phyloP scores from a whole-genome alignment of 2,113 vertebrate species.

The Corythaeola cristata region DNA sequence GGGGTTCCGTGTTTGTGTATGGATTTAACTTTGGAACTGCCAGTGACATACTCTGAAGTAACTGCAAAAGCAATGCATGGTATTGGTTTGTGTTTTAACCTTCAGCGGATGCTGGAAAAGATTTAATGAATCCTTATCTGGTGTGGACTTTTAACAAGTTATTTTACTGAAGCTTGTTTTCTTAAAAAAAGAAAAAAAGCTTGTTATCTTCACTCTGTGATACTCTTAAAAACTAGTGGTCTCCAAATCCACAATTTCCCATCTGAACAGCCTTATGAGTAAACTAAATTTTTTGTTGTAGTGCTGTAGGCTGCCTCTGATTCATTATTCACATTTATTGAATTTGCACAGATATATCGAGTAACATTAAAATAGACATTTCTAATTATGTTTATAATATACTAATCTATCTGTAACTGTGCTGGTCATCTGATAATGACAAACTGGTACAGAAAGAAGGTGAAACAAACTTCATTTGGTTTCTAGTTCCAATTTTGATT shows the following conservation, averaged over 20 bases:
- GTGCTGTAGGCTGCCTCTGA: neutral
- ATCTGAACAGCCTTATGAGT: neutral
- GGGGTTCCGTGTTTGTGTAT: neutral
- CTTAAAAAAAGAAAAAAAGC: neutral
- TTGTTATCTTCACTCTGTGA: neutral
- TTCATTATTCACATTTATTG: neutral
- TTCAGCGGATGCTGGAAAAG: neutral
- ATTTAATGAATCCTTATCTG: conserved; percentile 21
- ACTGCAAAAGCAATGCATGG: neutral
- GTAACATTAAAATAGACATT: neutral
- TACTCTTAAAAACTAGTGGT: neutral
- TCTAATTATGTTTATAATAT: neutral
- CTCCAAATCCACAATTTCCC: neutral
- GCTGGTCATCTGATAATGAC: neutral
- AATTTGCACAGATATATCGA: neutral
- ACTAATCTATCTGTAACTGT: neutral
- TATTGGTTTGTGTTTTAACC: neutral
- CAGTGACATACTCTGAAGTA: neutral
- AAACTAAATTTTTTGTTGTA: neutral
- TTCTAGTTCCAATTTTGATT: neutral
- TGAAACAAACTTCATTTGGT: neutral
- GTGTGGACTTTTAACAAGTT: neutral
- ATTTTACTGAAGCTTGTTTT: neutral
- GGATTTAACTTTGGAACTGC: neutral
- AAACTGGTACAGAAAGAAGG: neutral